Percentiles rank a stretch among this genome's conserved stretches.
Evolutionary conservation across 2,113 vertebrate species (phyloP).

Genomic region (Erythrolamprus reginae): DNA sequence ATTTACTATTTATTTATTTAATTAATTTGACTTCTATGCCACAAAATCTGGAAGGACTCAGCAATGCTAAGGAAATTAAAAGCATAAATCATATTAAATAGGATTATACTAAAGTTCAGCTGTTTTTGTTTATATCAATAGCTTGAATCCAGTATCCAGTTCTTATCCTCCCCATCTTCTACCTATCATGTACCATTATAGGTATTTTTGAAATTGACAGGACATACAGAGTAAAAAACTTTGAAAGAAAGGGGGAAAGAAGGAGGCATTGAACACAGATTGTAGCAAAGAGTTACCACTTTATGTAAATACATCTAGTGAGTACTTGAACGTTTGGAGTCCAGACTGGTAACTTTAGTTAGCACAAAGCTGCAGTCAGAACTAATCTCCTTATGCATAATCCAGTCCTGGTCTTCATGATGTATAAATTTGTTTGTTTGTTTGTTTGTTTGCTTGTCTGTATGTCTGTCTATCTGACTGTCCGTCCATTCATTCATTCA

Average conservation of each 20-base stretch:
- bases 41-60: no score
- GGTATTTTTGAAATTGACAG: neutral
- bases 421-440: no score
- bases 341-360: neutral
- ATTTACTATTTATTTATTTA: constrained; percentile 37
- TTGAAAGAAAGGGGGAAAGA: neutral
- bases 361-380: no score
- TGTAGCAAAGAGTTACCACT: neutral
- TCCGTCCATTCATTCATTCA: no score
- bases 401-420: neutral
- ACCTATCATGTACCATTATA: neutral
- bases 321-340: neutral
- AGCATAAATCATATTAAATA: constrained; percentile 11
- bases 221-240: neutral
- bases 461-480: no score
- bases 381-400: neutral
- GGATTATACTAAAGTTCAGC: neutral
- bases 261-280: neutral
- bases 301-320: neutral
- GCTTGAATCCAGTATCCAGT: constrained; percentile 4
- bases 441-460: no score
- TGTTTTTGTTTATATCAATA: neutral
- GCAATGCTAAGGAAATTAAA: constrained; percentile 42
- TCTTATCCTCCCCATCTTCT: neutral
- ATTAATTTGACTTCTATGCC: no score